Base-by-base conservation (phyloP, 2,888 invertebrate genomes). In the Agrotis ipsilon region DNA sequence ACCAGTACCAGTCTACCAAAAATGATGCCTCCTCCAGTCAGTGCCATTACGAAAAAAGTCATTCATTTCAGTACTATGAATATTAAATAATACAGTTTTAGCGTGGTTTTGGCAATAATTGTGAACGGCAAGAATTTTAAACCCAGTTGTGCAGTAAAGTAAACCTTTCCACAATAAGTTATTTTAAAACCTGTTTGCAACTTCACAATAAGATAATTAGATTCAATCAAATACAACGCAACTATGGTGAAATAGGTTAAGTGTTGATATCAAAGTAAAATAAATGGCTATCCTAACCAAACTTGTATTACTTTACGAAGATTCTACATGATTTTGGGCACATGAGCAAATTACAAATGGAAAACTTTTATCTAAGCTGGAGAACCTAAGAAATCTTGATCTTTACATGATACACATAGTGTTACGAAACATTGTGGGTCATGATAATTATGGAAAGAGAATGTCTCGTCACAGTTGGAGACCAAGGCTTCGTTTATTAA, bases 401-500 rank as follows among this genome's bases (percentile, higher is more conserved):
- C 67, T 79, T 82, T 82, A 80, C 72, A 75, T 81, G 78, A 78
- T 84, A 79, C 70, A 73, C 80, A 83, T 83, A 84, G 83, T 80
- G 80, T 91, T 90, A 89, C 89, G 87, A 91, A 91, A 92, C 87
- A 58, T 81, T 86, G 85, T 85, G 81, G 84, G 81, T 87, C 86
- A 88, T 90, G 89, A 92, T 89, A 87, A 90, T 89, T 87, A 89
- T 90, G 86, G 87, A 91, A 92, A 91, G 92, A 91, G 91, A 92
- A 92, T 90, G 93, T 89, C 86, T 88, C 91, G 93, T 91, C 91
- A 92, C 88, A 89, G 87, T 86, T 86, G 88, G 90, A 90, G 89
- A 91, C 92, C 93, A 93, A 94, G 94, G 92, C 90, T 93, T 91
- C 91, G 88, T 90, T 91, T 91, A 89, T 90, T 90, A 91, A 92